These are phyloP conservation scores for Drosophila fulvimacula DNA, from an alignment of 2,888 invertebrate genomes.

Conservation along the genomic window DNA sequence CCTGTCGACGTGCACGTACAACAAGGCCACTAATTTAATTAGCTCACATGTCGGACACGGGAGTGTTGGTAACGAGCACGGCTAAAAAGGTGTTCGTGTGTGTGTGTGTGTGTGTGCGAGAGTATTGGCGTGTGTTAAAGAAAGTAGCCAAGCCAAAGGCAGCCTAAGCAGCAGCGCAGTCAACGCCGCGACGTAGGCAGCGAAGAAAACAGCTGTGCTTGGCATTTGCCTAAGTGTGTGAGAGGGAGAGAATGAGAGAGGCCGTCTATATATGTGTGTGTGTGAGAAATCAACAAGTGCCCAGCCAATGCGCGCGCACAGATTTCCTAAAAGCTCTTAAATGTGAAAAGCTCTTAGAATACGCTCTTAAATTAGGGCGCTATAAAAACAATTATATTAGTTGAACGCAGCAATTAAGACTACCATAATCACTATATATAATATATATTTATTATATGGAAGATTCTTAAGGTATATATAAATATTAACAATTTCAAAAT, in stretches of 20 bases:
- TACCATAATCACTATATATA: conserved; percentile 1
- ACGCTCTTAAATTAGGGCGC: conserved; percentile 32
- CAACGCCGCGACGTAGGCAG: conserved; percentile 34
- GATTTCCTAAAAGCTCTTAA: conserved; percentile 18
- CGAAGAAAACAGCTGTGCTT: conserved; percentile 62
- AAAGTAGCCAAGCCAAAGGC: conserved; percentile 29
- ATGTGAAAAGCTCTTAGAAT: conserved; percentile 29
- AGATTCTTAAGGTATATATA: background rate
- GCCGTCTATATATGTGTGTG: conserved; percentile 1
- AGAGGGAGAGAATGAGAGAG: background rate
- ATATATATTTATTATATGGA: background rate
- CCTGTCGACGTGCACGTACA: conserved; percentile 65
- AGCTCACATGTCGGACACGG: conserved; percentile 64
- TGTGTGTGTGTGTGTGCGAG: conserved; percentile 6
- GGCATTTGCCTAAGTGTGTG: conserved; percentile 12
- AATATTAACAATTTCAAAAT: background rate
- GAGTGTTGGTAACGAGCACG: conserved; percentile 32
- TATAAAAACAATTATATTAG: conserved; percentile 8
- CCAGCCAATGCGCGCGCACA: conserved; percentile 64
- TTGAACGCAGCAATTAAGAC: background rate
- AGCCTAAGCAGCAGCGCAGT: conserved; percentile 15
- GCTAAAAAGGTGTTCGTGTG: conserved; percentile 1
- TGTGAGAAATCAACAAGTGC: conserved; percentile 74
- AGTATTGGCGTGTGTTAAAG: conserved; percentile 7
- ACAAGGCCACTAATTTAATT: conserved; percentile 73